Evolutionary conservation across 2,797 vertebrate genomes (phyloP), one percentile per base, ranked within the genome.

Genomic region (Enteromius radiatus): DNA sequence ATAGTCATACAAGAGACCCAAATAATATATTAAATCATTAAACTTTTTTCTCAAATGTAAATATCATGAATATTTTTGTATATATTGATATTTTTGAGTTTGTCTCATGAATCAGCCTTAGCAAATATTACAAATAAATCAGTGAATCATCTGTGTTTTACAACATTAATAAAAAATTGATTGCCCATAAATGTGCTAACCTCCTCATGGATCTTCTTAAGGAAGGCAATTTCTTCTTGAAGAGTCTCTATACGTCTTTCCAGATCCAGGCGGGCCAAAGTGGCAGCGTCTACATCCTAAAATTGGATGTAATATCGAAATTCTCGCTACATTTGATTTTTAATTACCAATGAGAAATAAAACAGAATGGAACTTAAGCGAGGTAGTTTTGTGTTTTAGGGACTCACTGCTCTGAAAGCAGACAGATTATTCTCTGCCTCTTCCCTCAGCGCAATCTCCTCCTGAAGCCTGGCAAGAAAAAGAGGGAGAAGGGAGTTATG

Each of bases 131-230:
- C n/a, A 45, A 0, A 41, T 71, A 31, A 47, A 47, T 17, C 4
- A 19, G 41, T 47, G 8, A 70, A 28, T 45, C 0, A 3, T 19
- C 12, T 73, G 49, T 36, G 52, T 78, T 26, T 74, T 15, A 36
- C 10, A 56, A 36, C 12, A 2, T 36, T 14, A 10, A 75, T 26
- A 33, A 10, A 75, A 33, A 26, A 59, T 56, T 26, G 0, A 36
- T 49, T 19, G 5, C 26, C 19, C 31, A 63, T 21, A 1, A 5
- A 11, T 19, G 6, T 28, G 47, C 90, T 26, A 90, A 97, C 97
- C 96, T 98, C 97, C 84, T 98, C 97, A 0, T 99, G 97, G 80
- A 98, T 97, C 92, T 96, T 98, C 94, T 98, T 98, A 80, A 98
- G 95, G 97, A 98, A 99, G 23, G 95, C 96, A 0, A 99, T 98